A percentile compares a stretch with the other conserved stretches of the same genome.
Evolutionary conservation across 2,888 invertebrate species (phyloP).

Genomic region (Thera obeliscata): DNA sequence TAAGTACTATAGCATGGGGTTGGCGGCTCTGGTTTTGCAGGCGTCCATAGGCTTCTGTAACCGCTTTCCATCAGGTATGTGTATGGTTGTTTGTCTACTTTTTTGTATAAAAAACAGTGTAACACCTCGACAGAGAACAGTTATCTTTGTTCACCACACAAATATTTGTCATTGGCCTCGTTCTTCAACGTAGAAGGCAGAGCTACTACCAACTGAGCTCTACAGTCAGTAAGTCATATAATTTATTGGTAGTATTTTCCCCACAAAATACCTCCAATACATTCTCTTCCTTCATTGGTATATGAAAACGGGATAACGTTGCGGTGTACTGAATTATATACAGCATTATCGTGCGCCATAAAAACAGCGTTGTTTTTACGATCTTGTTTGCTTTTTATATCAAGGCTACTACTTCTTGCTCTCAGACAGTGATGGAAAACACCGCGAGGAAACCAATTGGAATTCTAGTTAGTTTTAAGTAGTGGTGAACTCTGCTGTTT

Average conservation of each 20-base stretch:
- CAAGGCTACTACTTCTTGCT: slow-evolving; percentile 41
- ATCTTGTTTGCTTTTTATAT: slow-evolving; percentile 50
- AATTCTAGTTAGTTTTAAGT: not conserved
- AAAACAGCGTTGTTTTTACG: slow-evolving; percentile 57
- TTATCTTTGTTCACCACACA: too few species aligned
- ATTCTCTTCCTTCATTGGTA: slow-evolving; percentile 36
- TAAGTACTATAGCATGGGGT: too few species aligned
- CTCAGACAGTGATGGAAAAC: not conserved
- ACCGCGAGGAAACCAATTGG: not conserved
- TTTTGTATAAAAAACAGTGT: too few species aligned
- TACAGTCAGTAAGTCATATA: not conserved
- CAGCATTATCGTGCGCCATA: slow-evolving; percentile 52
- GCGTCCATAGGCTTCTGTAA: too few species aligned
- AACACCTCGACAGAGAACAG: too few species aligned
- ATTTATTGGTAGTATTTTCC: not conserved
- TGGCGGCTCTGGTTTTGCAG: too few species aligned
- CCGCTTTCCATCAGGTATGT: too few species aligned
- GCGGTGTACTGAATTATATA: slow-evolving; percentile 54
- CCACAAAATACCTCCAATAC: slow-evolving; percentile 24
- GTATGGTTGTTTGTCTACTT: too few species aligned
- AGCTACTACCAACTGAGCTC: not conserved
- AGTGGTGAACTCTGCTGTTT: too few species aligned
- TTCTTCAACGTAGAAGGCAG: too few species aligned
- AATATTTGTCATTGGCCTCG: too few species aligned
- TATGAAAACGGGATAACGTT: slow-evolving; percentile 43